Percentiles rank a stretch among this genome's conserved stretches.
These are phyloP conservation scores for Nephrotoma flavescens DNA, from an alignment of 2,888 invertebrate genomes.

Conservation along the genomic window DNA sequence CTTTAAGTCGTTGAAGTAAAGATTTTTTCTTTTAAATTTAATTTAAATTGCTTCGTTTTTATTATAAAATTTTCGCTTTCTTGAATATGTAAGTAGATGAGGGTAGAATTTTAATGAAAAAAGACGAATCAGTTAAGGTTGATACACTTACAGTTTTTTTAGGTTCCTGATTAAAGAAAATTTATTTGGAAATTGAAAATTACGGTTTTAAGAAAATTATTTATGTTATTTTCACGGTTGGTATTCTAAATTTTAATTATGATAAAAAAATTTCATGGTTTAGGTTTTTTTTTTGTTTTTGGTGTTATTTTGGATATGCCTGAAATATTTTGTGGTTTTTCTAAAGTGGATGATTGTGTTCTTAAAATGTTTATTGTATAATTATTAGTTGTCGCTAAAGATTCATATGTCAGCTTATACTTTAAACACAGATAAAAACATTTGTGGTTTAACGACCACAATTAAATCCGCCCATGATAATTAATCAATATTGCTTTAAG, in stretches of 20 bases:
- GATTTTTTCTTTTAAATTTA: slow-evolving; percentile 16
- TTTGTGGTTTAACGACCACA: not conserved
- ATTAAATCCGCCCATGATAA: not conserved
- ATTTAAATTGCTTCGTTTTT: slow-evolving; percentile 18
- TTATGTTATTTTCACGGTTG: not conserved
- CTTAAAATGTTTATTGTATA: not conserved
- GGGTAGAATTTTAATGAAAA: not conserved
- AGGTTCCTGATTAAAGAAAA: not conserved
- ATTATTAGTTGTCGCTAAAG: not conserved
- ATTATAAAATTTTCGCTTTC: slow-evolving; percentile 1
- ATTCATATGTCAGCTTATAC: not conserved
- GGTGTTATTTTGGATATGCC: not conserved
- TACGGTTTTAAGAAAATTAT: not conserved
- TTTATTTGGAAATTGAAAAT: not conserved
- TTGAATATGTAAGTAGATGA: not conserved
- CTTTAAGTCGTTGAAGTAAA: not conserved
- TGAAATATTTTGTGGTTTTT: not conserved
- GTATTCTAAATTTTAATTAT: not conserved
- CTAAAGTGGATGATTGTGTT: not conserved
- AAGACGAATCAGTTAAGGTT: not conserved
- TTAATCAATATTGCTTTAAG: not conserved
- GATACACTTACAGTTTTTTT: not conserved
- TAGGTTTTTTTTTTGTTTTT: not conserved
- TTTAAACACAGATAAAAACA: not conserved
- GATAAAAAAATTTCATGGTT: not conserved